Base-by-base conservation (phyloP, 37 sponge, comb jelly and placozoan species). In the Cliona cf. orientalis region DNA sequence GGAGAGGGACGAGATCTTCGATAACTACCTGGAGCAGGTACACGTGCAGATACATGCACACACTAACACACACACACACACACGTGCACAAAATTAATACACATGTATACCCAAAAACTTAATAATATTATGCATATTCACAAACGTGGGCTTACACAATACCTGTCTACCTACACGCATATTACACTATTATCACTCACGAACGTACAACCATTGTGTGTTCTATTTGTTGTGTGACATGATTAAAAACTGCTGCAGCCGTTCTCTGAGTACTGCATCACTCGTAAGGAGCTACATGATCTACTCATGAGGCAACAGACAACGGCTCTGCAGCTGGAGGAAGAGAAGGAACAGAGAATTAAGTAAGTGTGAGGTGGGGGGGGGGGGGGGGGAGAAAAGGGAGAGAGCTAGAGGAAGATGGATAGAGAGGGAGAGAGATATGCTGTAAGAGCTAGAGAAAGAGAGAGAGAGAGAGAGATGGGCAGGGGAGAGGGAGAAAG, bases 201-300 rank as follows among this genome's bases (percentile, higher is more conserved):
- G 12, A 19, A 42, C 32, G 7, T 49, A 49, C 55, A 11, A 17
- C n/a, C n/a, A n/a, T n/a, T n/a, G n/a, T n/a, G n/a, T n/a, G n/a
- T n/a, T n/a, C n/a, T n/a, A n/a, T n/a, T n/a, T n/a, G n/a, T n/a
- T n/a, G n/a, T n/a, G n/a, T n/a, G n/a, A n/a, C n/a, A n/a, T n/a
- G n/a, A n/a, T n/a, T n/a, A n/a, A 3, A 25, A 36, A 9, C 45
- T 71, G 19, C 2, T 56, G 32, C 58, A 88, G 89, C 89, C 89
- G 21, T 88, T 78, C 62, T 78, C 82, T 60, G 83, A 82, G 33
- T 88, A 82, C 65, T 88, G 89, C 68, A 77, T 88, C 67, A 88
- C 89, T 38, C 75, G 76, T 42, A 88, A 82, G 66, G 89, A 88
- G 43, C 83, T 88, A 0, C 83, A 76, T 35, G 83, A 77, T 23